Evolutionary conservation across 2,113 vertebrate genomes (phyloP).

Genomic region (Tilapia sparmanii): DNA sequence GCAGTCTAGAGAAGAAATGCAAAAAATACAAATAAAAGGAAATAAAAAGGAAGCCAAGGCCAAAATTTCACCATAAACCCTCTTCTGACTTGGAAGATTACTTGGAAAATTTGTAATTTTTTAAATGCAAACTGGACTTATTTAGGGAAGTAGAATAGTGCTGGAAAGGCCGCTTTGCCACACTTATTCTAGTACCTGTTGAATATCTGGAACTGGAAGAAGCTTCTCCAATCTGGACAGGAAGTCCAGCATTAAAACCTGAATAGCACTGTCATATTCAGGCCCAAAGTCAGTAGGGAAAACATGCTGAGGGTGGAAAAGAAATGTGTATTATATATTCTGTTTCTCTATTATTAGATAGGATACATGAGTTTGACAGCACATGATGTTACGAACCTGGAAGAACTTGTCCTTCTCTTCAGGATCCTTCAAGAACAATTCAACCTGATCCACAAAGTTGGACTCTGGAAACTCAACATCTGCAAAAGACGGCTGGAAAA

Average conservation of each 20-base stretch:
- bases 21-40: not conserved
- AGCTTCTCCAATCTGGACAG: slow-evolving; percentile 72
- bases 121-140: not conserved
- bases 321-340: not conserved
- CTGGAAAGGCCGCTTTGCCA: not conserved
- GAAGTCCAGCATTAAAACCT: slow-evolving; percentile 76
- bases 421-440: slow-evolving; percentile 53
- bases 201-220: slow-evolving; percentile 60
- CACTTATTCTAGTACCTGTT: slow-evolving; percentile 47
- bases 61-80: not conserved
- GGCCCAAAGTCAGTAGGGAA: slow-evolving; percentile 74
- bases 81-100: not conserved
- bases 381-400: slow-evolving; percentile 42
- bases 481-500: slow-evolving; percentile 53
- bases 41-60: not conserved
- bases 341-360: not conserved
- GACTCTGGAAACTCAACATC: slow-evolving; percentile 60
- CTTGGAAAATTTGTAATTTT: not conserved
- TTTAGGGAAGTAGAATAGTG: not conserved
- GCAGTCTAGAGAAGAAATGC: slow-evolving; percentile 40
- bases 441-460: slow-evolving; percentile 62
- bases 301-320: slow-evolving; percentile 53
- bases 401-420: slow-evolving; percentile 61
- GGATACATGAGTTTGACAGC: not conserved
- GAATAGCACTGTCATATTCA: slow-evolving; percentile 67